Percentiles rank a stretch among this genome's conserved stretches.
Conservation (phyloP, 2,888 invertebrate genomes). For the Nycteola revayana region DNA sequence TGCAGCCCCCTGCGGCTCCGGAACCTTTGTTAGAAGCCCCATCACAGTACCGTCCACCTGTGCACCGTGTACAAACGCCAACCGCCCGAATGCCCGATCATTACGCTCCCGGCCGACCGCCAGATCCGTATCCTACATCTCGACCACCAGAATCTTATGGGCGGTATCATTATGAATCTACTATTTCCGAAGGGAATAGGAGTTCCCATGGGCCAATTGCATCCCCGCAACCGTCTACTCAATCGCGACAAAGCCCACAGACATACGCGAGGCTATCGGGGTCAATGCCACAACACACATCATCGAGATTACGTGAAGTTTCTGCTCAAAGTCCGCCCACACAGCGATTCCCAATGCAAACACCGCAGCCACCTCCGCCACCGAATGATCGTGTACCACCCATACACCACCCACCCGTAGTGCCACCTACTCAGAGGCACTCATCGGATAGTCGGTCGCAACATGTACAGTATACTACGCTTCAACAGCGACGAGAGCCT, state of each 20-base stretch:
- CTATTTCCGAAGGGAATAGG: conserved; percentile 50
- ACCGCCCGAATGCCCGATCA: conserved; percentile 61
- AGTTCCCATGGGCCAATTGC: conserved; percentile 53
- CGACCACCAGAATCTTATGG: conserved; percentile 64
- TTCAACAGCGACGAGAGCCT: conserved; percentile 61
- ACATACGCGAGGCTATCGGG: conserved; percentile 65
- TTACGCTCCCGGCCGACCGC: conserved; percentile 60
- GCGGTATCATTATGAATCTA: conserved; percentile 64
- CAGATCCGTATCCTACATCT: conserved; percentile 65
- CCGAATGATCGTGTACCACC: conserved; percentile 75
- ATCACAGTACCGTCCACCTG: conserved; percentile 49
- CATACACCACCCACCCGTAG: conserved; percentile 67
- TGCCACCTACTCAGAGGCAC: conserved; percentile 51
- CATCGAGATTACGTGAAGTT: conserved; percentile 58
- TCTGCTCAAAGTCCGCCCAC: conserved; percentile 58
- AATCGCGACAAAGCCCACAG: conserved; percentile 66
- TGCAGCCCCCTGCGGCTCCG: conserved; percentile 40
- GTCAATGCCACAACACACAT: conserved; percentile 61
- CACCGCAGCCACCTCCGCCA: conserved; percentile 61
- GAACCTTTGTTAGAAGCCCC: conserved; percentile 54
- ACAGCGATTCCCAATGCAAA: conserved; percentile 57
- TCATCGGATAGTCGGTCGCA: conserved; percentile 51
- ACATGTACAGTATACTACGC: conserved; percentile 50
- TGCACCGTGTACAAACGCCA: conserved; percentile 61
- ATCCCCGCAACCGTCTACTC: conserved; percentile 61